phyloP scores from a whole-genome alignment of 2,797 vertebrate genomes.

The Galagoides demidoff region DNA sequence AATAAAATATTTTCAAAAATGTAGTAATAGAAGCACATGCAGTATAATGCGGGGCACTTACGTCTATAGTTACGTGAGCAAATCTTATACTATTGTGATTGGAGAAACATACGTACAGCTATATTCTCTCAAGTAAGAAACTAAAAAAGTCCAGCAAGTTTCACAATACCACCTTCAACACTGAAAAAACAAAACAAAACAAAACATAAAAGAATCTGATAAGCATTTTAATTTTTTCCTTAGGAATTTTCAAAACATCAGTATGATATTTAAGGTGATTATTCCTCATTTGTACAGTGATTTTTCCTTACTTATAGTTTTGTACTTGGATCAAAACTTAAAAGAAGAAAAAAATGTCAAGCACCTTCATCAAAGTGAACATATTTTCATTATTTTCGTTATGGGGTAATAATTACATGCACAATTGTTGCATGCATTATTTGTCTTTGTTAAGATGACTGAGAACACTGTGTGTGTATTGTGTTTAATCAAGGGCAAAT shows the following conservation, averaged over 20 bases:
- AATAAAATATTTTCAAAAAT: conserved; percentile 1
- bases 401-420: neutral
- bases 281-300: neutral
- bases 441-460: conserved; percentile 22
- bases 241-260: neutral
- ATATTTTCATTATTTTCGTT: neutral
- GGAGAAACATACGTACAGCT: neutral
- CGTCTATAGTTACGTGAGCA: neutral
- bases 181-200: neutral
- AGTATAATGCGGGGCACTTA: neutral
- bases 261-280: neutral
- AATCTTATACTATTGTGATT: neutral
- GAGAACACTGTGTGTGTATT: neutral
- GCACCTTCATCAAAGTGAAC: neutral
- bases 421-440: neutral
- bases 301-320: neutral
- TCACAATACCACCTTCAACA: neutral
- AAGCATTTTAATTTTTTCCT: neutral
- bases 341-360: neutral
- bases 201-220: neutral
- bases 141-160: neutral
- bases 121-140: neutral
- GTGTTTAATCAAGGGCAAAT: conserved; percentile 61
- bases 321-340: neutral
- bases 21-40: neutral